Evolutionary conservation across 2,797 vertebrate species (phyloP).

Genomic region (Zalophus californianus): DNA sequence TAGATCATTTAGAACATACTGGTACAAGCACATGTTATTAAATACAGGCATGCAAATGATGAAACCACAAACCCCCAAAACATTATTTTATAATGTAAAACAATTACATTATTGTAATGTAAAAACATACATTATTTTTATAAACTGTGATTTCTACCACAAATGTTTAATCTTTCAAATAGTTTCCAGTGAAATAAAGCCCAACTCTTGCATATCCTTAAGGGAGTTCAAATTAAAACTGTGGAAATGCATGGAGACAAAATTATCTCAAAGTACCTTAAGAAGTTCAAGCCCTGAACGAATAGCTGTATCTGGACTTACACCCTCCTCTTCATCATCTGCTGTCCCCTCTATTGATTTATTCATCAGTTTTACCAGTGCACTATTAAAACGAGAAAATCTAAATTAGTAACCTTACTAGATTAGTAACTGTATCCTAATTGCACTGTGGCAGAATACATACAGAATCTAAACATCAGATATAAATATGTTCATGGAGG

Average conservation of each 20-base stretch:
- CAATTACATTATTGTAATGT: neutral
- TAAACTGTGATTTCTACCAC: conserved; percentile 7
- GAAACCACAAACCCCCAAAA: neutral
- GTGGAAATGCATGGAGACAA: conserved; percentile 16
- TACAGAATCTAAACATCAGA: neutral
- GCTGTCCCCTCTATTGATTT: conserved; percentile 99
- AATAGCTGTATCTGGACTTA: conserved; percentile 98
- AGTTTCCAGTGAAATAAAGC: conserved; percentile 26
- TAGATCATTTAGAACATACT: neutral
- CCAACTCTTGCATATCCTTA: neutral
- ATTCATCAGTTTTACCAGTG: conserved; percentile 98
- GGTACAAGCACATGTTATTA: neutral
- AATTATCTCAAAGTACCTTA: conserved; percentile 90
- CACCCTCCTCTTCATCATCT: conserved; percentile 99
- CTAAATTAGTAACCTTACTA: conserved; percentile 45
- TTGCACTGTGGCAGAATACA: neutral
- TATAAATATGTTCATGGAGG: neutral
- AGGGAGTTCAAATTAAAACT: conserved; percentile 28
- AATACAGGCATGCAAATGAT: neutral
- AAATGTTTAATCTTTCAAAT: conserved; percentile 40
- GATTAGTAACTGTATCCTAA: conserved; percentile 8
- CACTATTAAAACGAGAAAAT: conserved; percentile 87
- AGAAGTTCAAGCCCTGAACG: conserved; percentile 98
- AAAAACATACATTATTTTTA: conserved; percentile 23
- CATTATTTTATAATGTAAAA: conserved; percentile 13